Evolutionary conservation across 2,888 invertebrate genomes (phyloP).

Genomic region (Furcula furcula): DNA sequence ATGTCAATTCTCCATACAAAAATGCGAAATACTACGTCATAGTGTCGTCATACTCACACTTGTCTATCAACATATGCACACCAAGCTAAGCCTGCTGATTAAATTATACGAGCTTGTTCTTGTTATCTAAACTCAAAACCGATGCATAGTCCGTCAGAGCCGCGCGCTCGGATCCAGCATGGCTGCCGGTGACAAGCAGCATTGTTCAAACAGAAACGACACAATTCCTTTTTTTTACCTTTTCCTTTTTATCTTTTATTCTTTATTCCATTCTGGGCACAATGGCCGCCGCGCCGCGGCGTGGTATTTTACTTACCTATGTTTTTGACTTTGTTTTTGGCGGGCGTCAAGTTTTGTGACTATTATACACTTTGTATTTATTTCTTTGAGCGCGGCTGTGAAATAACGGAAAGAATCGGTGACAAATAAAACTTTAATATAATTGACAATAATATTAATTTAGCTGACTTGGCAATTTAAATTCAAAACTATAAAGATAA

Average conservation of each 20-base stretch:
- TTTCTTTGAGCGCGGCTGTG: slow-evolving; percentile 30
- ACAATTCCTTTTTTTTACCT: slow-evolving; percentile 68
- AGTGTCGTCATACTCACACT: no score
- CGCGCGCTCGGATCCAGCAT: slow-evolving; percentile 59
- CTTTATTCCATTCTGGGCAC: slow-evolving; percentile 61
- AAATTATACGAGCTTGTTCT: no score
- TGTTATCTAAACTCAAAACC: slow-evolving; percentile 18
- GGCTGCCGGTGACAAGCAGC: slow-evolving; percentile 74
- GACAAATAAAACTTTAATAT: no score
- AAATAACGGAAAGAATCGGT: no score
- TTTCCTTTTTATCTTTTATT: slow-evolving; percentile 54
- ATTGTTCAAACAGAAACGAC: slow-evolving; percentile 79
- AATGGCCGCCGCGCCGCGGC: slow-evolving; percentile 71
- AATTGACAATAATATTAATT: no score
- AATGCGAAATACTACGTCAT: no score
- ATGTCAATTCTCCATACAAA: no score
- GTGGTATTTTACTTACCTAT: slow-evolving; percentile 71
- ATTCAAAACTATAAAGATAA: no score
- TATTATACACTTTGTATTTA: no score
- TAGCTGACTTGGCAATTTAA: no score
- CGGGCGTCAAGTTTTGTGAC: slow-evolving; percentile 40
- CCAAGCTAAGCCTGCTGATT: no score
- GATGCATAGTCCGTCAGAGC: slow-evolving; percentile 32
- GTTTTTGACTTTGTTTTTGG: slow-evolving; percentile 61
- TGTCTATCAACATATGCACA: no score